Base-by-base conservation (phyloP, 2,113 vertebrate species). In the Ornithorhynchus anatinus region DNA sequence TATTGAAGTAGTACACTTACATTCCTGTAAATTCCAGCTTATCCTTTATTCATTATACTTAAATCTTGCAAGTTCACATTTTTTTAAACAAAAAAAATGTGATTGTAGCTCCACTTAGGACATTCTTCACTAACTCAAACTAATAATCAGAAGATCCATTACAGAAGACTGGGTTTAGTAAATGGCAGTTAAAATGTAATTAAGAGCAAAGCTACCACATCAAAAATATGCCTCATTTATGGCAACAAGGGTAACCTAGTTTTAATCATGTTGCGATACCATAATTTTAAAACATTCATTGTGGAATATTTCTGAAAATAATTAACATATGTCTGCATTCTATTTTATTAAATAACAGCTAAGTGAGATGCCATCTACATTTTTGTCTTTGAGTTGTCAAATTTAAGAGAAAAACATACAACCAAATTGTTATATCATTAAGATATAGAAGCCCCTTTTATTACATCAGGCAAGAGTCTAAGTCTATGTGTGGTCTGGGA, bases 231-330 rank as follows among this genome's bases (percentile, higher is more conserved):
- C 1, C 43, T 38, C 11, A 22, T 3, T 54, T 58, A 20, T n/a
- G 23, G 52, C 44, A 29, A 61, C 40, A 6, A 63, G 77, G 69
- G 57, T n/a, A n/a, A n/a, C n/a, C n/a, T n/a, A 48, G n/a, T 50
- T 40, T 16, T 33, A 12, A 33, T 29, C 54, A 1, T 20, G 17
- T 56, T 32, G 3, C 32, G 1, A 42, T 38, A 62, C 70, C 33
- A 35, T 42, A 33, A 29, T 54, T 48, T 32, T 58, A 50, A 50
- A 17, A 65, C 68, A 35, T 22, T 32, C 4, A 38, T 23, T 29
- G 0, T 32, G 47, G 14, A 23, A 62, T n/a, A 2, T 1, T n/a
- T 25, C 42, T 48, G 8, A 61, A 58, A 61, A 54, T 17, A 51
- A 2, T 29, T 2, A 71, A 38, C 8, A 6, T 8, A 11, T 57